Conservation (phyloP, 2,797 vertebrate genomes). For the Phoxinus dragarum region DNA sequence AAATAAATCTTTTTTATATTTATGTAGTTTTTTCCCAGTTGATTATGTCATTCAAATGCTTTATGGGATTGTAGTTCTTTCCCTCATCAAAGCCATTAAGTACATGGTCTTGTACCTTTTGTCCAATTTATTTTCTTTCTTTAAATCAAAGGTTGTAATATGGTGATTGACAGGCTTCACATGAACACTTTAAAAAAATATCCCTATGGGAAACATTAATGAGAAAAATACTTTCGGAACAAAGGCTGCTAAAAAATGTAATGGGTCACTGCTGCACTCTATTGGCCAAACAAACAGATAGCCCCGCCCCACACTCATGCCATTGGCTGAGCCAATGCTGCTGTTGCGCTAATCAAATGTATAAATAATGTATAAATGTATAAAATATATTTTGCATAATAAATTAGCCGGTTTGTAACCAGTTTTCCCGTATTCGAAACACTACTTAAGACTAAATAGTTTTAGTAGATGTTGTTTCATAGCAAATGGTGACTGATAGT, state of each 20-base stretch:
- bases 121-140: neutral
- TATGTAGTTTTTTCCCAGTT: neutral
- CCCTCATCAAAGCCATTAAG: neutral
- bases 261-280: neutral
- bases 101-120: neutral
- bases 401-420: neutral
- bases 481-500: conserved; percentile 34
- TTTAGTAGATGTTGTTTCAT: neutral
- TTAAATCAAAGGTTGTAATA: neutral
- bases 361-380: neutral
- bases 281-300: neutral
- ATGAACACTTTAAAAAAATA: neutral
- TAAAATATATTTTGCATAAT: neutral
- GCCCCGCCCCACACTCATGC: neutral
- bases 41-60: neutral
- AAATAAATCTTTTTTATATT: no score
- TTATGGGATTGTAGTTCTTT: neutral
- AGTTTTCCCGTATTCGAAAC: no score
- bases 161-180: neutral
- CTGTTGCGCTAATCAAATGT: neutral
- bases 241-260: neutral
- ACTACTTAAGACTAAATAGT: neutral
- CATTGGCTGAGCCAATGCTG: neutral
- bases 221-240: neutral
- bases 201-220: neutral